These are phyloP conservation scores for Rhabdomys dilectus DNA, from an alignment of 2,113 vertebrate genomes.

Conservation along the genomic window DNA sequence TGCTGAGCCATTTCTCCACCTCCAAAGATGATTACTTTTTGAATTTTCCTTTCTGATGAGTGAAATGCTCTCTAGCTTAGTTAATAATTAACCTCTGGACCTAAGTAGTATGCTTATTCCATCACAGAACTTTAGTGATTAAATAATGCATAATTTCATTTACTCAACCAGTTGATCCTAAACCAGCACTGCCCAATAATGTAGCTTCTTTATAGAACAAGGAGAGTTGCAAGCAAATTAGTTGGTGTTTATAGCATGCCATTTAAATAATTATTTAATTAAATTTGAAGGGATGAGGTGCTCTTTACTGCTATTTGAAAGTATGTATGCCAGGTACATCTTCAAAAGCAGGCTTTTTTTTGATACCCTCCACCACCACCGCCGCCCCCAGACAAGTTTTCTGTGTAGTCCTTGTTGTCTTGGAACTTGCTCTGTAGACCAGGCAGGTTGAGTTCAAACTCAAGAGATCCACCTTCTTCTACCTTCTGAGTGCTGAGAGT, in stretches of 20 bases:
- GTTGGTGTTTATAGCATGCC: conserved; percentile 5
- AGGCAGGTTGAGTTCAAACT: not conserved
- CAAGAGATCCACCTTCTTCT: not conserved
- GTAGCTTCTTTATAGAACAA: conserved; percentile 30
- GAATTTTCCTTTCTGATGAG: conserved; percentile 30
- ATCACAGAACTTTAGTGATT: conserved; percentile 5
- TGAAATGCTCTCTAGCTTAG: conserved; percentile 36
- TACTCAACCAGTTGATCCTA: not conserved
- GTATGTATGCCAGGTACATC: not conserved
- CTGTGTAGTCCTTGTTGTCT: not conserved
- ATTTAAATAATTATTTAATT: conserved; percentile 27
- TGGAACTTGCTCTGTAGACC: not conserved
- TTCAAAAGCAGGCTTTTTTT: not conserved
- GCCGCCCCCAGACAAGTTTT: not conserved
- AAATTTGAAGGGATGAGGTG: not conserved
- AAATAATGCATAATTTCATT: conserved; percentile 13
- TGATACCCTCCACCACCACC: no score
- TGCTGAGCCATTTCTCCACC: not conserved
- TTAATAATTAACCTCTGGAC: conserved; percentile 43
- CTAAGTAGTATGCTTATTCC: not conserved
- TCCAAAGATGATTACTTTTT: not conserved
- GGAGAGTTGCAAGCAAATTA: not conserved
- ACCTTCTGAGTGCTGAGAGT: not conserved
- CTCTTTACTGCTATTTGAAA: conserved; percentile 24
- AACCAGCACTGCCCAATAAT: conserved; percentile 51